Evolutionary conservation across 2,113 vertebrate species (phyloP), one percentile per base, ranked within the genome.

Genomic region (Diadophis punctatus): DNA sequence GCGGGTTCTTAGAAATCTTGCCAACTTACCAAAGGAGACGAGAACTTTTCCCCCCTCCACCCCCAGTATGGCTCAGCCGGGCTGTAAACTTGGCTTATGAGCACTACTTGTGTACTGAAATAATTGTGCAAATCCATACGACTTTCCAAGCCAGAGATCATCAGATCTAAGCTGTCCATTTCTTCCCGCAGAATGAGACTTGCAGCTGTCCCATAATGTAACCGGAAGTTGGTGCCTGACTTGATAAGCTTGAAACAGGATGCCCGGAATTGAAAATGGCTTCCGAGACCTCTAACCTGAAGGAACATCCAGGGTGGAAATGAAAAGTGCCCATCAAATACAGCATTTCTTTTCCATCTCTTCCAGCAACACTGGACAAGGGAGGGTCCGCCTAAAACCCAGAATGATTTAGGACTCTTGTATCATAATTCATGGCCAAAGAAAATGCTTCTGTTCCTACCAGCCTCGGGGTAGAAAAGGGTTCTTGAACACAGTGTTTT

Each of bases 121-220:
- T 74, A 34, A 74, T 49, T 48, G 43, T 11, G 85, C 11, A 14
- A 5, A 49, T 51, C 3, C 27, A 5, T 49, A 14, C 39, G 0
- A 12, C 8, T 20, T 46, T 4, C 49, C 52, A 48, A 86, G 43
- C 0, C 1, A 46, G 25, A 80, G 18, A 22, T 22, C 74, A 22
- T 48, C 7, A 43, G 25, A 2, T 14, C 43, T 91, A n/a, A 87
- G 0, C 46, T 86, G 25, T 49, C 49, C 91, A 90, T 91, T 56
- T 93, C 20, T 95, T 90, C 94, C 91, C 90, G 55, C 97, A 98
- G 98, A 95, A 93, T 2, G 97, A 97, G 86, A 97, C 98, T 87
- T 43, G 95, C 43, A 98, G 96, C 93, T 98, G 98, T 96, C 94
- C 94, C 4, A 53, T 98, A 89, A 98, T 98, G 98, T 98, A 96